Percentiles rank a stretch among this genome's conserved stretches.
These are phyloP conservation scores for Drepana arcuata DNA, from an alignment of 1,140 invertebrate species.

Conservation along the genomic window DNA sequence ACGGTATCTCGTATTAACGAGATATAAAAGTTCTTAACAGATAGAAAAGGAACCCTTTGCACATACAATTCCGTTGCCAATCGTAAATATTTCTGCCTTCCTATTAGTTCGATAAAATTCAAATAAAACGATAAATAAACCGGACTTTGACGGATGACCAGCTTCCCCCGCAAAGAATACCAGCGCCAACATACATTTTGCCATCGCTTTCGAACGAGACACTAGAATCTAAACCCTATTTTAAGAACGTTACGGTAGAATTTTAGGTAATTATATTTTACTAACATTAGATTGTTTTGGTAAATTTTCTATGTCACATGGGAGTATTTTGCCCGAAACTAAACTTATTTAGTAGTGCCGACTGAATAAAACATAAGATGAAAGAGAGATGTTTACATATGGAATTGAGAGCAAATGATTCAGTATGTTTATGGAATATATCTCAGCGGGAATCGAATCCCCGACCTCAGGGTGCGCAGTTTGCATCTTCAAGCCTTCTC, in stretches of 20 bases:
- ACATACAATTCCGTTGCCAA: constrained; percentile 44
- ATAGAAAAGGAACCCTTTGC: constrained; percentile 58
- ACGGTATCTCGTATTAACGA: too few relatives aligned
- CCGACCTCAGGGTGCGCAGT: too few relatives aligned
- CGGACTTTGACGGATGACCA: constrained; percentile 66
- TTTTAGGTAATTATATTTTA: too few relatives aligned
- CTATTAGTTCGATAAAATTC: constrained; percentile 71
- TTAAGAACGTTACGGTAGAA: too few relatives aligned
- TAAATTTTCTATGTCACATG: constrained; percentile 68
- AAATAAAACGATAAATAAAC: constrained; percentile 70
- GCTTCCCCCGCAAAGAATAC: constrained; percentile 61
- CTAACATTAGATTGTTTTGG: too few relatives aligned
- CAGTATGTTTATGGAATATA: constrained; percentile 36
- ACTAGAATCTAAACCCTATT: too few relatives aligned
- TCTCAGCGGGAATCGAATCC: too few relatives aligned
- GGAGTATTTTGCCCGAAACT: constrained; percentile 65
- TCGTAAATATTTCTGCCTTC: constrained; percentile 65
- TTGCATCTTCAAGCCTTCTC: too few relatives aligned
- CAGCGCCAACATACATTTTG: constrained; percentile 23
- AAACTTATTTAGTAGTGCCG: constrained; percentile 58
- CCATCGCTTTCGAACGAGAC: too few relatives aligned
- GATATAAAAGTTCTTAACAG: too few relatives aligned
- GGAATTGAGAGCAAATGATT: constrained; percentile 37
- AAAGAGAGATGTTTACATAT: constrained; percentile 49
- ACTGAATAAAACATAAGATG: constrained; percentile 62